Evolutionary conservation across 2,888 invertebrate genomes (phyloP).

Genomic region (Luperina nickerlii): DNA sequence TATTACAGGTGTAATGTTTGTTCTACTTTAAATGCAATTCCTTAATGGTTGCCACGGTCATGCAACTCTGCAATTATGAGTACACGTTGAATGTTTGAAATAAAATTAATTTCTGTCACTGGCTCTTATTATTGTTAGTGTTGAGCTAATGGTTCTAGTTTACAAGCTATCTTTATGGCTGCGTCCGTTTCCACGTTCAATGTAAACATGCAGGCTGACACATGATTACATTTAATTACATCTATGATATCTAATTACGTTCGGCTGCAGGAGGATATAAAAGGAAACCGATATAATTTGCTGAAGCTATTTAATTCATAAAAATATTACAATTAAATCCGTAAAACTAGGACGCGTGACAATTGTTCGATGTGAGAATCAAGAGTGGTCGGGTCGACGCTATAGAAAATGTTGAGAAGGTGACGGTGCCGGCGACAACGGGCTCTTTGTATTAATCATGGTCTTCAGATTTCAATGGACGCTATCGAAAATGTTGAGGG

Average conservation of each 20-base stretch:
- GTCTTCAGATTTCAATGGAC: no score
- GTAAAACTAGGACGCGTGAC: no score
- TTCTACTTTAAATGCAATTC: conserved; percentile 36
- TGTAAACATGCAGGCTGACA: conserved; percentile 36
- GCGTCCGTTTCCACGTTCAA: conserved; percentile 50
- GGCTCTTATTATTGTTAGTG: conserved; percentile 41
- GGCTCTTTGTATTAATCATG: no score
- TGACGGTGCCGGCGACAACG: no score
- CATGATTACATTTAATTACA: conserved; percentile 34
- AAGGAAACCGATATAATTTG: no score
- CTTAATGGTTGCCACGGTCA: conserved; percentile 33
- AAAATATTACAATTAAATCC: no score
- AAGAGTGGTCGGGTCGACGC: no score
- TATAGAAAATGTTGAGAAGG: no score
- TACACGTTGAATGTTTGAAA: conserved; percentile 28
- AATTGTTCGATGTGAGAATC: no score
- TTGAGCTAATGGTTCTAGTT: conserved; percentile 45
- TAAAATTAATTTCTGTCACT: conserved; percentile 42
- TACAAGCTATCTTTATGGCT: conserved; percentile 28
- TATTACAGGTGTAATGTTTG: conserved; percentile 2
- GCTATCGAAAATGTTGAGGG: no score
- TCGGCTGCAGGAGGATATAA: no score
- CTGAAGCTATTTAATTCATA: no score
- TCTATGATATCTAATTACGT: conserved; percentile 31
- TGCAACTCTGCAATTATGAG: conserved; percentile 41